phyloP scores from a whole-genome alignment of 2,113 vertebrate genomes.

The Oreochromis tanganicae region DNA sequence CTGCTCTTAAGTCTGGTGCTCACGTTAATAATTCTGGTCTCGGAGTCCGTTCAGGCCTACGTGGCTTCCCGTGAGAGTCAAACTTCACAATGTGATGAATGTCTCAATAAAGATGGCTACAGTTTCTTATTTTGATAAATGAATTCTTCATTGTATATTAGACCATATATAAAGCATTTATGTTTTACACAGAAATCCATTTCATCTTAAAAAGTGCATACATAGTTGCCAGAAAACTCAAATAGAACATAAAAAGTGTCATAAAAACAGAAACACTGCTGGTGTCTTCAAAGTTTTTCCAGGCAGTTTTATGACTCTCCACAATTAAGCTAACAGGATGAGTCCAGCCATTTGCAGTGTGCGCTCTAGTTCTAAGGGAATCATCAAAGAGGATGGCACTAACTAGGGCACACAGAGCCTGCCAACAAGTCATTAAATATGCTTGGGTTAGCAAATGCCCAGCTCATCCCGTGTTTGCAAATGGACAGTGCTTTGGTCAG shows the following conservation, averaged over 20 bases:
- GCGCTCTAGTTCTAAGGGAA: conserved; percentile 17
- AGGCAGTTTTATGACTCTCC: background rate
- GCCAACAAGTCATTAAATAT: conserved; percentile 40
- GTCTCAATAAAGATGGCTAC: background rate
- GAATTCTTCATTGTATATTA: background rate
- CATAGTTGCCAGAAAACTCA: background rate
- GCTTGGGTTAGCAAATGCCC: conserved; percentile 19
- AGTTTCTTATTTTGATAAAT: background rate
- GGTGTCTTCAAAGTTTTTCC: background rate
- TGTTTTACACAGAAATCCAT: background rate
- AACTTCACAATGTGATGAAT: background rate
- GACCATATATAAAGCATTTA: background rate
- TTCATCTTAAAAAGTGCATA: background rate
- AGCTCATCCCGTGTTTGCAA: background rate
- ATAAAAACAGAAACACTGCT: background rate
- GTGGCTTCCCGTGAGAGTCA: background rate
- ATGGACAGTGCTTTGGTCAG: conserved; percentile 18
- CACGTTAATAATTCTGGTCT: background rate
- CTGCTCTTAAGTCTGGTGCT: background rate
- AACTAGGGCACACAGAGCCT: conserved; percentile 13
- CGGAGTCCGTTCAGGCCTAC: background rate
- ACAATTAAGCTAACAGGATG: conserved; percentile 6
- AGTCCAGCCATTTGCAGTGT: background rate
- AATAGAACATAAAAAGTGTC: background rate
- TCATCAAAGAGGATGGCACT: conserved; percentile 23